phyloP scores from a whole-genome alignment of 2,113 vertebrate genomes.

The Platycercus adscitus region DNA sequence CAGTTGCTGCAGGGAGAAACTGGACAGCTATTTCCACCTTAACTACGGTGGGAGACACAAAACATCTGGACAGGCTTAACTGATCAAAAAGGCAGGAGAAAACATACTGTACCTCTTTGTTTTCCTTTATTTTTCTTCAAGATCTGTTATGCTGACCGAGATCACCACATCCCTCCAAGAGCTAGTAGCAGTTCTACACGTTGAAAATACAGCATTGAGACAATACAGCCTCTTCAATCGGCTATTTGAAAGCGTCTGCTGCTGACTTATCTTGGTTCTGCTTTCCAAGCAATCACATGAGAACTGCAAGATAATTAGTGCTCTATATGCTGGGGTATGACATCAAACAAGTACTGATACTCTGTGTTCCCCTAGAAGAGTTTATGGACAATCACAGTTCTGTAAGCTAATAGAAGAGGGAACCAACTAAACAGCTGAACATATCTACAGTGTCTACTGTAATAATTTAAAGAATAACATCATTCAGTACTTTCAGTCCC shows the following conservation, averaged over 20 bases:
- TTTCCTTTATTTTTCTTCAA: background rate
- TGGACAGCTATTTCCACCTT: background rate
- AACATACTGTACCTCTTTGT: background rate
- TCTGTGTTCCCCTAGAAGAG: background rate
- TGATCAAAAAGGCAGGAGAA: background rate
- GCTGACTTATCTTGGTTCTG: background rate
- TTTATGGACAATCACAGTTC: background rate
- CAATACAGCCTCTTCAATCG: accelerated
- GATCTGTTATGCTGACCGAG: background rate
- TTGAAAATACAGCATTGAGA: background rate
- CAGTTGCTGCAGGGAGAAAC: background rate
- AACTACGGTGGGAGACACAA: background rate
- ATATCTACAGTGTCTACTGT: background rate
- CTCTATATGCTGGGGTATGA: background rate
- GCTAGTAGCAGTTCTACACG: background rate
- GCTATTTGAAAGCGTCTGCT: accelerated
- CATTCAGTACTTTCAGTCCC: background rate
- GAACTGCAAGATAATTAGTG: background rate
- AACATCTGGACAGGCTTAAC: background rate
- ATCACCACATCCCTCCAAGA: background rate
- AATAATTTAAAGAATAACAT: background rate
- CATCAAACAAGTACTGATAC: accelerated
- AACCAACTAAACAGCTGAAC: background rate
- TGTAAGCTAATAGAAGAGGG: background rate
- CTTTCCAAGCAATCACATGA: background rate